Evolutionary conservation across 2,888 invertebrate genomes (phyloP).

Genomic region (Trissoscelio sp.): DNA sequence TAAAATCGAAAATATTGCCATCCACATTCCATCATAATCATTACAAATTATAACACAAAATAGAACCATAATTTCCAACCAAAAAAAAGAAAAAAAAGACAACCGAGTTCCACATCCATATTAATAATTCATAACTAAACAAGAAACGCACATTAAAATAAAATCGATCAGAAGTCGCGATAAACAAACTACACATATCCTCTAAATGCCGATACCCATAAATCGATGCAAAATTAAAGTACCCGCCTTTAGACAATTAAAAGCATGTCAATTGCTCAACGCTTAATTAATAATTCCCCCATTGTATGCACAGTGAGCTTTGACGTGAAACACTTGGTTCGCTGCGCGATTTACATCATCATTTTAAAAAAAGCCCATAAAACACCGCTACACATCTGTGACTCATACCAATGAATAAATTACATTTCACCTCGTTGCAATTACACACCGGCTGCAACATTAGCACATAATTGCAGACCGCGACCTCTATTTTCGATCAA

Average conservation of each 20-base stretch:
- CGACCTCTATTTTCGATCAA: conserved; percentile 28
- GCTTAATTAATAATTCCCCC: conserved; percentile 54
- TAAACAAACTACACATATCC: conserved; percentile 31
- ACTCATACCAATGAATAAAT: conserved; percentile 51
- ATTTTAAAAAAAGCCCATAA: conserved; percentile 24
- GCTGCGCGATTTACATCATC: conserved; percentile 45
- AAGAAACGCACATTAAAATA: conserved; percentile 26
- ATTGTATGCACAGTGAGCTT: conserved; percentile 46
- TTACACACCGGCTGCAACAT: conserved; percentile 23
- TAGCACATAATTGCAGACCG: conserved; percentile 49
- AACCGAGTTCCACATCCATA: conserved; percentile 30
- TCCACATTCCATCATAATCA: conserved; percentile 32
- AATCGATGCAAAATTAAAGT: conserved; percentile 42
- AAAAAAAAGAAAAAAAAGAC: conserved; percentile 20
- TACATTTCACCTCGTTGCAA: conserved; percentile 44
- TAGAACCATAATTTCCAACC: conserved; percentile 1
- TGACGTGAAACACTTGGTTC: conserved; percentile 29
- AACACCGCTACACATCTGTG: conserved; percentile 44
- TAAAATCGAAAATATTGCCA: conserved; percentile 9
- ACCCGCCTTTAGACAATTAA: conserved; percentile 44
- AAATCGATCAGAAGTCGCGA: conserved; percentile 19
- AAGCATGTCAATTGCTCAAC: conserved; percentile 49
- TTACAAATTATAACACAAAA: conserved; percentile 34
- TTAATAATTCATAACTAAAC: conserved; percentile 46
- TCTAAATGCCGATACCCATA: conserved; percentile 39